A percentile compares a stretch with the other conserved stretches of the same genome.
Evolutionary conservation across 2,113 vertebrate species (phyloP).

Genomic region (Rissa tridactyla): DNA sequence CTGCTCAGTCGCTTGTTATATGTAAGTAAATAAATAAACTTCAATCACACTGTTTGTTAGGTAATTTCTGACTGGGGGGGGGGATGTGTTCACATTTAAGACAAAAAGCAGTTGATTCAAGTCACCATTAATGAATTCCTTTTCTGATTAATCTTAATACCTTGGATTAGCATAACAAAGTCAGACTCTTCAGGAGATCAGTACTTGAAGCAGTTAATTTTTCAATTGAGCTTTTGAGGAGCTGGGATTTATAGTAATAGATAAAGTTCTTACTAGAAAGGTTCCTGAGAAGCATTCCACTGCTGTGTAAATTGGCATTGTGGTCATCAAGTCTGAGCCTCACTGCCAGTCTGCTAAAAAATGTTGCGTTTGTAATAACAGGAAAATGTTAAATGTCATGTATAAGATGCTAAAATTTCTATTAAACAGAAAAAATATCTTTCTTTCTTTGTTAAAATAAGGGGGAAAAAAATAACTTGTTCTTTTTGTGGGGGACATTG

Average conservation of each 20-base stretch:
- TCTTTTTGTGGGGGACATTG: not conserved
- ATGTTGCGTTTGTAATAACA: not conserved
- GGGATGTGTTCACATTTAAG: not conserved
- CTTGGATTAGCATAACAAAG: constrained; percentile 49
- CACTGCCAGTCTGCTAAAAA: not conserved
- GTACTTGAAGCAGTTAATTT: not conserved
- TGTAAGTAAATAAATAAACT: constrained; percentile 59
- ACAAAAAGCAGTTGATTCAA: constrained; percentile 45
- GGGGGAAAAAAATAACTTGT: not conserved
- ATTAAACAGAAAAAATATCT: not conserved
- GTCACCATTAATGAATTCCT: constrained; percentile 8
- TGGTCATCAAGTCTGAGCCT: not conserved
- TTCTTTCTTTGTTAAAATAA: not conserved
- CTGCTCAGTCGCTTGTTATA: constrained; percentile 46
- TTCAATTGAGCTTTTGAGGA: not conserved
- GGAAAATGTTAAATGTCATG: not conserved
- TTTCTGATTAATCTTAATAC: constrained; percentile 21
- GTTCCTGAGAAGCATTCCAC: not conserved
- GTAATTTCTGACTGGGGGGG: not conserved
- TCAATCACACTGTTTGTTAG: constrained; percentile 21
- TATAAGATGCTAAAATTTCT: not conserved
- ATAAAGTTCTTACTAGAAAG: not conserved
- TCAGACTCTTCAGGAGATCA: not conserved
- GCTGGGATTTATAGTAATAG: not conserved
- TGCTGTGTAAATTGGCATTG: not conserved